These are phyloP conservation scores for Blastomussa wellsi DNA, from an alignment of 92 coral and sea anemone genomes.

Conservation along the genomic window DNA sequence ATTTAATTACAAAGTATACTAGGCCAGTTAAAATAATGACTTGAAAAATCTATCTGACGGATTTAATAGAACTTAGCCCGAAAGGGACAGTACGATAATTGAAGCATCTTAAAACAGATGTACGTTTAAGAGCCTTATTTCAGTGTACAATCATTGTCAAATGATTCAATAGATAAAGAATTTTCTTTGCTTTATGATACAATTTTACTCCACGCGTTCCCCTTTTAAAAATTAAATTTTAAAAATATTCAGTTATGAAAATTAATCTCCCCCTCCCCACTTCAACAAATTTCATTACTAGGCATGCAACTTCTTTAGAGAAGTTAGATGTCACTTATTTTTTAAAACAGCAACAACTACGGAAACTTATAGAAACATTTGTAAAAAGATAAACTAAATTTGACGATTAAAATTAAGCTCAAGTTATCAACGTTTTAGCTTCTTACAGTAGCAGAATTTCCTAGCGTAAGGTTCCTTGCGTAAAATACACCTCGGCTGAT, in stretches of 20 bases:
- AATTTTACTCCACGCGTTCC: too few relatives aligned
- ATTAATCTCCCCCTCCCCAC: too few relatives aligned
- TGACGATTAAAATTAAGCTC: not conserved
- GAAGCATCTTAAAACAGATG: not conserved
- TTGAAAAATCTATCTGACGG: not conserved
- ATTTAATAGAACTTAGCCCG: too few relatives aligned
- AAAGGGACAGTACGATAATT: not conserved
- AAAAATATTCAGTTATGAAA: too few relatives aligned
- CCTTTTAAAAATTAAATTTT: too few relatives aligned
- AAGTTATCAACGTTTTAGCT: not conserved
- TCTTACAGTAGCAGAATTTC: constrained; percentile 74
- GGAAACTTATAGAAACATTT: not conserved
- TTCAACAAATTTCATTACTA: too few relatives aligned
- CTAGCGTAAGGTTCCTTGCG: constrained; percentile 68
- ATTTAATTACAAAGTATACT: not conserved
- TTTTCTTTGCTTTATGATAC: too few relatives aligned
- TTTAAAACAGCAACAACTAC: not conserved
- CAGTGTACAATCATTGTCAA: too few relatives aligned
- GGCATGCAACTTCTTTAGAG: not conserved
- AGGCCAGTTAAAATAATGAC: not conserved
- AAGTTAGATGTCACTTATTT: not conserved
- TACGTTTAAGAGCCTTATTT: too few relatives aligned
- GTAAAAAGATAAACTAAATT: not conserved
- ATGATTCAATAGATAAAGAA: too few relatives aligned
- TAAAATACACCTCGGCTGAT: constrained; percentile 80